Evolutionary conservation across 1,140 invertebrate genomes (phyloP).

Genomic region (Anthonomus grandis): DNA sequence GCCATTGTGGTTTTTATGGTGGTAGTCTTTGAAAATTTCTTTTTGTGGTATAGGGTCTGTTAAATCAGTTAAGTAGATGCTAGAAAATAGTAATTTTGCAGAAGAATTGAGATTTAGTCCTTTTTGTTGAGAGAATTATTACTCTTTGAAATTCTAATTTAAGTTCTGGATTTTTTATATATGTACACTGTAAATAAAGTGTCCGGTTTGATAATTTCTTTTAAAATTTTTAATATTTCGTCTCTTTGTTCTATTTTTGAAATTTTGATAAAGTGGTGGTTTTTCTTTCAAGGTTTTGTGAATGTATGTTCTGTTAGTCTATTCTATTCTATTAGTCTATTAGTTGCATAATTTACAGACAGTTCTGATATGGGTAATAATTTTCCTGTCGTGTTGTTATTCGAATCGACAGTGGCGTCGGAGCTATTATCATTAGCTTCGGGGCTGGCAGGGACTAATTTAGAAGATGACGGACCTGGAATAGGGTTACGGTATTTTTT

Average conservation of each 20-base stretch:
- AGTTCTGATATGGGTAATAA: conserved; percentile 3
- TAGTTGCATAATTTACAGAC: conserved; percentile 18
- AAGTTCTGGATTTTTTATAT: too few species aligned
- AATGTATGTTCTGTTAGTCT: background rate
- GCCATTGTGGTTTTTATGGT: conserved; percentile 22
- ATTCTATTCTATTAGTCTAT: background rate
- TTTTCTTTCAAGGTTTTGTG: background rate
- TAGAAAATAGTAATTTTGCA: background rate
- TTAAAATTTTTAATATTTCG: too few species aligned
- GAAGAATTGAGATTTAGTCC: too few species aligned
- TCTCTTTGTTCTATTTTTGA: too few species aligned
- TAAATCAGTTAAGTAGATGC: background rate
- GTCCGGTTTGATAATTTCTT: too few species aligned
- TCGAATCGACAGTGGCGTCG: conserved; percentile 20
- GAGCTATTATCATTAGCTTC: conserved; percentile 12
- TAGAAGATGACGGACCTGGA: too few species aligned
- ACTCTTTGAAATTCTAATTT: too few species aligned
- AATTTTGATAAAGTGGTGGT: too few species aligned
- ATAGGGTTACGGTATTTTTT: too few species aligned
- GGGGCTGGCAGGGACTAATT: too few species aligned
- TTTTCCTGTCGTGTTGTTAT: conserved; percentile 12
- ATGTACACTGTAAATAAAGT: too few species aligned
- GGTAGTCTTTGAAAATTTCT: background rate
- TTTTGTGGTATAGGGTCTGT: background rate
- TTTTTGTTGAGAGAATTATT: too few species aligned